Base-by-base conservation (phyloP, 2,113 vertebrate genomes). In the Clupea harengus region DNA sequence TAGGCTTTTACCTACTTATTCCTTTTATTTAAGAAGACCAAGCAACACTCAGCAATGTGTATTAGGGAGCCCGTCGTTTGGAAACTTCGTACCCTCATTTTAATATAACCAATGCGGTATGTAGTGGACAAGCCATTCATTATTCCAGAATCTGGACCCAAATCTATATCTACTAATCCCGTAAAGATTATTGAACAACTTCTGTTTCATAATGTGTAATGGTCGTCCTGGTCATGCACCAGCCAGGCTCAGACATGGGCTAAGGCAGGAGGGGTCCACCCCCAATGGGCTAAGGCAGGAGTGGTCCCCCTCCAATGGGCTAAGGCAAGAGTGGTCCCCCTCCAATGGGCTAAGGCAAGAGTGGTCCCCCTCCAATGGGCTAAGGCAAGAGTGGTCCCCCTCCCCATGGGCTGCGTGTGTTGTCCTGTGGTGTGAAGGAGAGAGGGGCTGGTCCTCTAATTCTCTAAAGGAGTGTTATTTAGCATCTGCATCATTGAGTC, bases 401-500 rank as follows among this genome's bases (percentile, higher is more conserved):
- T 39, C 39, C 39, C 60, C 20, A n/a, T 64, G 60, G 60, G 60
- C 22, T 64, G 60, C 22, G 18, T 67, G 64, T 57, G 82, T 45
- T 22, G 54, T 57, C 44, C 44, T 45, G 25, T 67, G n/a, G 22
- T 39, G 67, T 44, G 72, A 39, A 5, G 72, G 32, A 32, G 28
- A 39, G 32, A 39, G 72, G 2, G 72, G 72, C 32, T 17, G 72
- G 72, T 17, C 32, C 72, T 78, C 64, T 39, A 44, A 4, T 78
- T 18, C 72, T 32, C 72, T 15, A 15, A 47, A 80, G 81, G 75
- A 86, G 83, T 47, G 78, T 80, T 28, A 81, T 67, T 80, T 81
- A 81, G 88, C 86, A 83, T 78, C 86, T 39, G 87, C 89, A 91
- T 86, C 85, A 90, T 87, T 92, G 88, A 92, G 91, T 92, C 91